These are phyloP conservation scores for Heliconius hewitsoni DNA, from an alignment of 1,140 invertebrate species.

Conservation along the genomic window DNA sequence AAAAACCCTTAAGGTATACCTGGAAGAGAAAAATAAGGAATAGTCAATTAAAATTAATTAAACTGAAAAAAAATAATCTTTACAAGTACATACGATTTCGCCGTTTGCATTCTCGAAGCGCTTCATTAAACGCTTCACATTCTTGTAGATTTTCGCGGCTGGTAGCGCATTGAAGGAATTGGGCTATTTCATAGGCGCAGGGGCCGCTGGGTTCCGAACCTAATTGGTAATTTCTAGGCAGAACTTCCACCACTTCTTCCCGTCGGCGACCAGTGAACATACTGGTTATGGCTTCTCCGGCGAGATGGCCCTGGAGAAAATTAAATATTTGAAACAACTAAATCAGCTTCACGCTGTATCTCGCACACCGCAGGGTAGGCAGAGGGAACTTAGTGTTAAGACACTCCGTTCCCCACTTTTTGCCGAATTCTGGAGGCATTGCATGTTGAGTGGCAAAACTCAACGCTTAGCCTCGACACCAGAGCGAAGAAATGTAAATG, in stretches of 20 bases:
- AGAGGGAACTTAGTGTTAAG: too few relatives aligned
- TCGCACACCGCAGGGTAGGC: too few relatives aligned
- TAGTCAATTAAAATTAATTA: background rate
- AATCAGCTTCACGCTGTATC: too few relatives aligned
- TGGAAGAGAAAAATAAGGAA: background rate
- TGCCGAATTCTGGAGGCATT: too few relatives aligned
- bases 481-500: too few relatives aligned
- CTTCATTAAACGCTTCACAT: slow-evolving; percentile 68
- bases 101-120: slow-evolving; percentile 66
- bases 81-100: slow-evolving; percentile 55
- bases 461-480: too few relatives aligned
- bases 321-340: too few relatives aligned
- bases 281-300: slow-evolving; percentile 91
- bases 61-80: background rate
- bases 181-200: slow-evolving; percentile 69
- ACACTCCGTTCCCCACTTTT: too few relatives aligned
- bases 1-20: background rate
- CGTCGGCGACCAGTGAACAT: slow-evolving; percentile 87
- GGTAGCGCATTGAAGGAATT: slow-evolving; percentile 67
- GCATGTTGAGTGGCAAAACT: too few relatives aligned
- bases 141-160: slow-evolving; percentile 59
- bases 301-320: slow-evolving; percentile 86
- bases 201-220: slow-evolving; percentile 63
- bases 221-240: slow-evolving; percentile 64
- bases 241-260: slow-evolving; percentile 70